Evolutionary conservation across 2,888 invertebrate species (phyloP).

Genomic region (Caenorhabditis panamensis): DNA sequence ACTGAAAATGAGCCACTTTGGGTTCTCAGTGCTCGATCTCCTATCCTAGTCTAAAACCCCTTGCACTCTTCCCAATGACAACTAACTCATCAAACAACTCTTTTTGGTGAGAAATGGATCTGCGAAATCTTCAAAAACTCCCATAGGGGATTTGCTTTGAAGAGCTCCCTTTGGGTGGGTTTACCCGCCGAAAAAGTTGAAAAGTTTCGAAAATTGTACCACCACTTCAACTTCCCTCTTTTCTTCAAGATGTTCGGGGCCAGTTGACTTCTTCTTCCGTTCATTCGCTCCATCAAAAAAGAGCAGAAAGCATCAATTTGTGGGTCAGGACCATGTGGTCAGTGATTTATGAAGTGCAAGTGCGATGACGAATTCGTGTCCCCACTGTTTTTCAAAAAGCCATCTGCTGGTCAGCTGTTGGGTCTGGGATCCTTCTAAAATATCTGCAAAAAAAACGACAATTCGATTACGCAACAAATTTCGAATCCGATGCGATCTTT

Average conservation of each 20-base stretch:
- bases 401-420: background rate
- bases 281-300: no score
- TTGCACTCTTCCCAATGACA: background rate
- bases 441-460: background rate
- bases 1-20: background rate
- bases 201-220: background rate
- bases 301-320: background rate
- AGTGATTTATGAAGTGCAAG: background rate
- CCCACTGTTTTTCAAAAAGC: background rate
- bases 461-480: conserved; percentile 4
- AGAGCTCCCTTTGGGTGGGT: background rate
- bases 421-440: background rate
- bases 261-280: background rate
- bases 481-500: conserved; percentile 3
- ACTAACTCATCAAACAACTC: conserved; percentile 8
- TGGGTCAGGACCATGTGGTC: background rate
- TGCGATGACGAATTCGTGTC: background rate
- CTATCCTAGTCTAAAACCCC: background rate
- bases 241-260: no score
- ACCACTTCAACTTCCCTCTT: background rate
- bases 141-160: conserved; percentile 7
- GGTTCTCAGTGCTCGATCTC: background rate
- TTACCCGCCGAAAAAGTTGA: background rate
- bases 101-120: background rate
- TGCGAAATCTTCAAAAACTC: background rate